Percentiles rank a stretch among this genome's conserved stretches.
These are phyloP conservation scores for Orthosia gothica DNA, from an alignment of 2,888 invertebrate species.

Conservation along the genomic window DNA sequence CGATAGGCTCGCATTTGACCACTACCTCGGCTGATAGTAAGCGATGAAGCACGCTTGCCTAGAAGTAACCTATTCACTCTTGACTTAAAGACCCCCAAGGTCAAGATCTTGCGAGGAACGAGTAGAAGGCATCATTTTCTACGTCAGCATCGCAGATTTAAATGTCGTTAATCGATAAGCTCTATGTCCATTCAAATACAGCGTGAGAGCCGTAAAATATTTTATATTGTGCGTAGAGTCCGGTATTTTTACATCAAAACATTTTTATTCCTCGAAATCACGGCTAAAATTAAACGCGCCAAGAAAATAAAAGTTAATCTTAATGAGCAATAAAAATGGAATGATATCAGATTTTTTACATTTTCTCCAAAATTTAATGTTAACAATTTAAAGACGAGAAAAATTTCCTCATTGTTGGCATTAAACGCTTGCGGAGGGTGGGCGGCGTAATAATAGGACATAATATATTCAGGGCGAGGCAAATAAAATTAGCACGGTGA, in stretches of 20 bases:
- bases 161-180: constrained; percentile 48
- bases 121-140: not conserved
- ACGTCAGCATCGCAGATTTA: constrained; percentile 6
- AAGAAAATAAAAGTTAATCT: constrained; percentile 80
- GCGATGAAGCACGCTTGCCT: no score
- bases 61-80: no score
- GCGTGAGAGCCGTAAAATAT: constrained; percentile 35
- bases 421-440: constrained; percentile 86
- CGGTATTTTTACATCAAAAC: constrained; percentile 47
- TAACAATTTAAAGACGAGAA: constrained; percentile 87
- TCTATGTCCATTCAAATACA: constrained; percentile 5
- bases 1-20: no score
- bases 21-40: no score
- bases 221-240: constrained; percentile 27
- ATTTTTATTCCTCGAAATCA: constrained; percentile 67
- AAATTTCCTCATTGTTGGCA: constrained; percentile 87
- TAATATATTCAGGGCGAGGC: constrained; percentile 91
- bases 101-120: constrained; percentile 16
- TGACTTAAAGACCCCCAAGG: no score
- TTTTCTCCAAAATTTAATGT: constrained; percentile 86
- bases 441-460: constrained; percentile 88
- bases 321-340: constrained; percentile 86
- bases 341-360: constrained; percentile 86
- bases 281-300: constrained; percentile 74
- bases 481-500: constrained; percentile 92